Evolutionary conservation across 35 echinoderm and acorn worm species (phyloP).

Genomic region (Diadema setosum): DNA sequence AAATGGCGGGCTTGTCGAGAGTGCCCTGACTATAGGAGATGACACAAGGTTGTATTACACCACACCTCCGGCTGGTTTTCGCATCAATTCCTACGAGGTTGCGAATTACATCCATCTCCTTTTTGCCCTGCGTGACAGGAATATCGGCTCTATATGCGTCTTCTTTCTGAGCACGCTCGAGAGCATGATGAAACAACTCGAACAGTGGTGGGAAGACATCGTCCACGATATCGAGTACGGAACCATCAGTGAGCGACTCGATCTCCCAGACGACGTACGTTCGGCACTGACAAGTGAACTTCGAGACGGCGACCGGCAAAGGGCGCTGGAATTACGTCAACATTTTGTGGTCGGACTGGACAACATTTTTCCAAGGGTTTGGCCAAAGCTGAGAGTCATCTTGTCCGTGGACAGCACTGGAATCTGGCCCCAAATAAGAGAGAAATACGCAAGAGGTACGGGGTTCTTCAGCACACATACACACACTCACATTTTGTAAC

Average conservation of each 20-base stretch:
- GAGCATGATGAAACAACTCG: not conserved
- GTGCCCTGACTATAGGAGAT: not conserved
- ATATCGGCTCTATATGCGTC: not conserved
- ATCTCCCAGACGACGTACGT: not conserved
- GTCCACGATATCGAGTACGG: not conserved
- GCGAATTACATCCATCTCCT: slow-evolving; percentile 64
- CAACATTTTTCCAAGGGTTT: not conserved
- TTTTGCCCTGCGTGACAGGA: slow-evolving; percentile 42
- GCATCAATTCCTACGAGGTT: slow-evolving; percentile 31
- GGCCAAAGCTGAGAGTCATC: not conserved
- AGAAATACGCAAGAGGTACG: no score
- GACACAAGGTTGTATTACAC: not conserved
- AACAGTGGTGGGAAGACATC: not conserved
- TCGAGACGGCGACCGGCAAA: not conserved
- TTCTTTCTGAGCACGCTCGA: not conserved
- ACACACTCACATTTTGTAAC: no score
- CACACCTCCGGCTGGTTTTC: slow-evolving; percentile 18
- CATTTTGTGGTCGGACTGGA: not conserved
- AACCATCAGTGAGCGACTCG: not conserved
- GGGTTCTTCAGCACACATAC: no score
- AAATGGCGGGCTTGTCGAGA: not conserved
- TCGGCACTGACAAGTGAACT: not conserved
- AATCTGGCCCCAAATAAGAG: no score
- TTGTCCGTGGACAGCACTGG: not conserved
- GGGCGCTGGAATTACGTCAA: no score